Percentiles rank a stretch among this genome's conserved stretches.
phyloP scores from a whole-genome alignment of 2,113 vertebrate genomes.

The Pygoscelis antarcticus region DNA sequence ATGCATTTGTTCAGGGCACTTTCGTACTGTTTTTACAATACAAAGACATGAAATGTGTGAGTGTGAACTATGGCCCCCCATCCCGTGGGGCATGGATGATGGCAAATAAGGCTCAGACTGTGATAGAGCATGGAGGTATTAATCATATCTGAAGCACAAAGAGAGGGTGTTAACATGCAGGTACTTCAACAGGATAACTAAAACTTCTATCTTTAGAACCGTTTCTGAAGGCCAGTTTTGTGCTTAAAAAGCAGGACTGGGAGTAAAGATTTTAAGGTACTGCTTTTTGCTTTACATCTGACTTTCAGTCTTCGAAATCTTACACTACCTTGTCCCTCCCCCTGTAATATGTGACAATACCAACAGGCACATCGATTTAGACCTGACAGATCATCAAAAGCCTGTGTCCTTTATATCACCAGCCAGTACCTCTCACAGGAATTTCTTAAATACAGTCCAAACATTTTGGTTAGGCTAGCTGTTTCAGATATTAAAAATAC shows the following conservation, averaged over 20 bases:
- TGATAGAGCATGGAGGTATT: background rate
- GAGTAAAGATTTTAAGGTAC: background rate
- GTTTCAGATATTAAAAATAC: background rate
- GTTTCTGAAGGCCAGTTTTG: background rate
- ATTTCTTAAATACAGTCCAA: background rate
- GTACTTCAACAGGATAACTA: background rate
- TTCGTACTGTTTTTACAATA: background rate
- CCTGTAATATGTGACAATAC: background rate
- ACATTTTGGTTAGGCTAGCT: background rate
- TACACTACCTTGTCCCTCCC: background rate
- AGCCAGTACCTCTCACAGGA: background rate
- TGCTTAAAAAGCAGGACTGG: background rate
- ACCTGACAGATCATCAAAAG: background rate
- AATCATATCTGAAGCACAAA: background rate
- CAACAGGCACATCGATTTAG: background rate
- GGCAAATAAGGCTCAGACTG: background rate
- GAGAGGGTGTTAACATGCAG: background rate
- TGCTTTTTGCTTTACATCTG: background rate
- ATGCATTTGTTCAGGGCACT: background rate
- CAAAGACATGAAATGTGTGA: background rate
- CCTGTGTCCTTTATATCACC: background rate
- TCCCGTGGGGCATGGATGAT: background rate
- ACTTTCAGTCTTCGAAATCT: background rate
- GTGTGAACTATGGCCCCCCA: background rate
- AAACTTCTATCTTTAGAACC: background rate